Conservation (phyloP, 1,140 invertebrate species). For the Aphelinus certus region DNA sequence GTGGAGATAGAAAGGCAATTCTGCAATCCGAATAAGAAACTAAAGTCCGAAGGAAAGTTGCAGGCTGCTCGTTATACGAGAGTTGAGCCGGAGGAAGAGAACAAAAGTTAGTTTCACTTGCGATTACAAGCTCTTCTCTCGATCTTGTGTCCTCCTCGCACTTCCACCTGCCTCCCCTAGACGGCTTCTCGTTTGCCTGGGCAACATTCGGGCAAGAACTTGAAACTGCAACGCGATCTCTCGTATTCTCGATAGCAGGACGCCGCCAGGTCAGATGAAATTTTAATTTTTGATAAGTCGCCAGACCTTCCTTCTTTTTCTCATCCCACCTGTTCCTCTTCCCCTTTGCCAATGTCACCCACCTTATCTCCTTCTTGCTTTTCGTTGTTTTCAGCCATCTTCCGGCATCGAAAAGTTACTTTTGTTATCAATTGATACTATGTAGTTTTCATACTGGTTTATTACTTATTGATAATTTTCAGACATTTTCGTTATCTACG, state of each 20-base stretch:
- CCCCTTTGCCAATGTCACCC: constrained; percentile 33
- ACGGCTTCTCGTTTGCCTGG: constrained; percentile 36
- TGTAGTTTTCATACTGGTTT: no score
- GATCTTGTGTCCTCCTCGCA: background rate
- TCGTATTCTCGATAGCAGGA: constrained; percentile 42
- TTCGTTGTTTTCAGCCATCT: background rate
- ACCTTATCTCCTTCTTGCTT: constrained; percentile 8
- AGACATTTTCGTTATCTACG: no score
- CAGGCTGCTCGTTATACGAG: constrained; percentile 1
- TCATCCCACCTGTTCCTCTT: constrained; percentile 37
- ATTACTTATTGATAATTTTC: no score
- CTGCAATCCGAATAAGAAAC: background rate
- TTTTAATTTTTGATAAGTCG: constrained; percentile 64
- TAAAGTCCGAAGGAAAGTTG: background rate
- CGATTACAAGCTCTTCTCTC: constrained; percentile 44
- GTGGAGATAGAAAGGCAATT: constrained; percentile 34
- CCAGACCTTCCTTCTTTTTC: constrained; percentile 35
- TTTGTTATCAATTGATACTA: no score
- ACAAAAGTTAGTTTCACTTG: constrained; percentile 49
- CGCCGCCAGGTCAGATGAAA: constrained; percentile 56
- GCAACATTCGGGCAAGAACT: constrained; percentile 14
- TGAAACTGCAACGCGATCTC: constrained; percentile 34
- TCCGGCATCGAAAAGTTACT: no score
- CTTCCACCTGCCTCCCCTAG: constrained; percentile 25
- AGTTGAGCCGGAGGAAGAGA: constrained; percentile 11